Evolutionary conservation across 2,797 vertebrate species (phyloP), one percentile per base, ranked within the genome.

Genomic region (Muraenolepis orangiensis): DNA sequence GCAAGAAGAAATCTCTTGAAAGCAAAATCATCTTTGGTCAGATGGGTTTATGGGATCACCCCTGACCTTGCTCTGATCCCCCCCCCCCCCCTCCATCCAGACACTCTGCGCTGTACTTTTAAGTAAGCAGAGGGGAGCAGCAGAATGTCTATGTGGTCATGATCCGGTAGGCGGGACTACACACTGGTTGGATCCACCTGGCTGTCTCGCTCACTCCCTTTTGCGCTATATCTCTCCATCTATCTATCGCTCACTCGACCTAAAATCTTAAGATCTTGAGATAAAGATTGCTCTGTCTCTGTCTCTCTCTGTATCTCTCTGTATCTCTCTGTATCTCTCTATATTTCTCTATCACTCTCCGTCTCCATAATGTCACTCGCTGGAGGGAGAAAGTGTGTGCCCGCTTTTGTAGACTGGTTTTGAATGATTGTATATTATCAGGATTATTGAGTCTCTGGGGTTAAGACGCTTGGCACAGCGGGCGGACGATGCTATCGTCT

Each of bases 111-210:
- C 67, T 83, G 80, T 87, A 85, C 83, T 90, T 90, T n/a, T 89
- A 69, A 68, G 46, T 92, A 92, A 93, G 89, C 87, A 86, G 90
- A 89, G 93, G 89, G 90, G 79, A 76, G 78, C 77, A 79, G 84
- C 81, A 90, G 89, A 89, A 88, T 91, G 89, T 87, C 82, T 87
- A 81, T 85, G 80, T 73, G 74, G 80, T 86, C 85, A 85, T 86
- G 83, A 88, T 81, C 66, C n/a, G n/a, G n/a, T n/a, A n/a, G n/a
- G n/a, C n/a, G n/a, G n/a, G n/a, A n/a, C n/a, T n/a, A n/a, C n/a
- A n/a, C n/a, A n/a, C n/a, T n/a, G n/a, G n/a, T n/a, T n/a, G n/a
- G n/a, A n/a, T n/a, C n/a, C n/a, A n/a, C n/a, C n/a, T n/a, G n/a
- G n/a, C 36, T n/a, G 2, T 57, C 51, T 5, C 18, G 18, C 14